Conservation (phyloP, 2,797 vertebrate species). For the Notolabrus celidotus region DNA sequence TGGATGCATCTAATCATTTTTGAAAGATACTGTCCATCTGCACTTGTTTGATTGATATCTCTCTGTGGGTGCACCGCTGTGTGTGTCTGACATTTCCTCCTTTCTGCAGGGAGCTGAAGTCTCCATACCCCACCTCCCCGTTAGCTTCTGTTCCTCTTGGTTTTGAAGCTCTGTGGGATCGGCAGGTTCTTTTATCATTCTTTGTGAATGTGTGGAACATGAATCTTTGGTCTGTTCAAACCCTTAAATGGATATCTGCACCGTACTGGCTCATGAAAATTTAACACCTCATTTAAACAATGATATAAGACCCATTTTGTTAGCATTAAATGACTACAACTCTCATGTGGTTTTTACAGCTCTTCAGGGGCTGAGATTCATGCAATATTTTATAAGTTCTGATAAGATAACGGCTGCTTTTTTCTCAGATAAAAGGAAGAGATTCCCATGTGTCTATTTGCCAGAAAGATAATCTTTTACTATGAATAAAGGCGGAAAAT, state of each 20-base stretch:
- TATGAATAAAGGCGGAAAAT: conserved; percentile 16
- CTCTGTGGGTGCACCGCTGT: conserved; percentile 18
- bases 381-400: conserved; percentile 1
- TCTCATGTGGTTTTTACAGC: conserved; percentile 9
- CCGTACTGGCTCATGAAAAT: conserved; percentile 1
- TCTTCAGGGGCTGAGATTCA: conserved; percentile 1
- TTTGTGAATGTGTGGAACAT: conserved; percentile 11
- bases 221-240: conserved; percentile 11
- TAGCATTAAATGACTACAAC: conserved; percentile 11
- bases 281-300: conserved; percentile 16
- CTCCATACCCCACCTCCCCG: neutral
- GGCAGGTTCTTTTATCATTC: neutral
- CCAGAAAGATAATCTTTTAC: conserved; percentile 20
- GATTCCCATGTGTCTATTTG: neutral
- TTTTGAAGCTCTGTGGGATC: conserved; percentile 18
- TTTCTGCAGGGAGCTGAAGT: conserved; percentile 9
- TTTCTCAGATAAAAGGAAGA: conserved; percentile 6
- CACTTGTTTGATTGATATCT: conserved; percentile 34
- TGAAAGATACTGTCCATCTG: conserved; percentile 46
- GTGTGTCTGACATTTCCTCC: conserved; percentile 16
- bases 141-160: conserved; percentile 2
- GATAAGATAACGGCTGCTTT: conserved; percentile 21
- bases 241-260: neutral
- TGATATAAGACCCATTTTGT: conserved; percentile 13
- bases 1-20: conserved; percentile 47